phyloP scores from a whole-genome alignment of 2,888 invertebrate genomes.

The Uloborus plumipes region DNA sequence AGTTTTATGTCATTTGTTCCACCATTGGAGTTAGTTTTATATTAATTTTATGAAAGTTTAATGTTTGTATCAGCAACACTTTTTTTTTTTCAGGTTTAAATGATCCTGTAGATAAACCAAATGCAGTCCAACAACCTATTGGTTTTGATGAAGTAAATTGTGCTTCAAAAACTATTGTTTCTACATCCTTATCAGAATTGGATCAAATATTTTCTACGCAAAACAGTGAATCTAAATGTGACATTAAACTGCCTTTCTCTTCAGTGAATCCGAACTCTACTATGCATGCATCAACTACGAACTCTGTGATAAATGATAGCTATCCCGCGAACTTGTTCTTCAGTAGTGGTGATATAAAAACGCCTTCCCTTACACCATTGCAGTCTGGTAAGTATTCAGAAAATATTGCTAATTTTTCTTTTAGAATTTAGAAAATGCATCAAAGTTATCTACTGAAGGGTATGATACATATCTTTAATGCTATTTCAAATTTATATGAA shows the following conservation, averaged over 20 bases:
- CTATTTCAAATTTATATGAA: too few species aligned
- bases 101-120: conserved; percentile 17
- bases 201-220: conserved; percentile 41
- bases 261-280: not conserved
- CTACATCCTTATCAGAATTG: conserved; percentile 33
- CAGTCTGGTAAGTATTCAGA: conserved; percentile 23
- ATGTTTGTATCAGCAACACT: not conserved
- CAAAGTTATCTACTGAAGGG: too few species aligned
- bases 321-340: conserved; percentile 22
- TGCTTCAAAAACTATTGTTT: conserved; percentile 13
- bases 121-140: not conserved
- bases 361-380: conserved; percentile 44
- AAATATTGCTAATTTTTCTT: too few species aligned
- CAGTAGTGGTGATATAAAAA: conserved; percentile 19
- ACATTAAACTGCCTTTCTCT: conserved; percentile 1
- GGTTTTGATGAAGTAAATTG: not conserved
- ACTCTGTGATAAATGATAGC: conserved; percentile 48
- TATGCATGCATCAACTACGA: conserved; percentile 4
- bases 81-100: conserved; percentile 14
- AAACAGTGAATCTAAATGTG: not conserved
- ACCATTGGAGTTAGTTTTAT: too few species aligned
- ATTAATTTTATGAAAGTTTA: too few species aligned
- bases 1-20: too few species aligned
- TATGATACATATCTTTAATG: too few species aligned
- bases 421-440: too few species aligned